phyloP scores from a whole-genome alignment of 1,140 invertebrate species.

The Lordiphosa collinella region DNA sequence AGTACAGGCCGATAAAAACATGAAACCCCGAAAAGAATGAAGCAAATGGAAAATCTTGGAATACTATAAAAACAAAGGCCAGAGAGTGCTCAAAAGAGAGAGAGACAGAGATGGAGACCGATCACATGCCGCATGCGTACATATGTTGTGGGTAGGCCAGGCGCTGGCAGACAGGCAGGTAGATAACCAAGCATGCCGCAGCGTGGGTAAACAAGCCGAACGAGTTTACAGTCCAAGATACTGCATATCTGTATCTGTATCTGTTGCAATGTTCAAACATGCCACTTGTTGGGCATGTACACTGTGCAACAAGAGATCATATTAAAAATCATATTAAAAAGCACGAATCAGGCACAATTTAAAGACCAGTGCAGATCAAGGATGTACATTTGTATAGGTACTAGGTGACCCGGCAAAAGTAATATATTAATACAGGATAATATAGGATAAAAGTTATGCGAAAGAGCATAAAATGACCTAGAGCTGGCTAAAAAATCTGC shows the following conservation, averaged over 20 bases:
- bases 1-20: constrained; percentile 64
- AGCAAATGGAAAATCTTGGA: constrained; percentile 10
- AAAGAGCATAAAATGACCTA: no score
- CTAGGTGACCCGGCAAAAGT: no score
- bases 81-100: background rate
- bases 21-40: constrained; percentile 21
- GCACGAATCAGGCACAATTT: no score
- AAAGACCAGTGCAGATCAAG: no score
- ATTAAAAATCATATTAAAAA: background rate
- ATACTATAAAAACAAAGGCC: constrained; percentile 5
- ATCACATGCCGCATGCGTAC: constrained; percentile 44
- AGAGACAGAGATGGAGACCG: constrained; percentile 10
- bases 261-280: constrained; percentile 33
- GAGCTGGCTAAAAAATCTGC: no score
- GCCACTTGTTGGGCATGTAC: constrained; percentile 10
- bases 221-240: constrained; percentile 47
- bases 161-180: constrained; percentile 1
- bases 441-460: no score
- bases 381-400: no score
- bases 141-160: constrained; percentile 29
- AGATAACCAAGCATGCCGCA: constrained; percentile 9
- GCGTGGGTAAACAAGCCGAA: constrained; percentile 67
- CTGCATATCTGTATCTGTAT: constrained; percentile 42
- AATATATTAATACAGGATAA: no score
- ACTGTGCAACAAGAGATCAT: constrained; percentile 14